Percentiles rank a stretch among this genome's conserved stretches.
Evolutionary conservation across 2,113 vertebrate genomes (phyloP).

Genomic region (Potamarius usumacintae): DNA sequence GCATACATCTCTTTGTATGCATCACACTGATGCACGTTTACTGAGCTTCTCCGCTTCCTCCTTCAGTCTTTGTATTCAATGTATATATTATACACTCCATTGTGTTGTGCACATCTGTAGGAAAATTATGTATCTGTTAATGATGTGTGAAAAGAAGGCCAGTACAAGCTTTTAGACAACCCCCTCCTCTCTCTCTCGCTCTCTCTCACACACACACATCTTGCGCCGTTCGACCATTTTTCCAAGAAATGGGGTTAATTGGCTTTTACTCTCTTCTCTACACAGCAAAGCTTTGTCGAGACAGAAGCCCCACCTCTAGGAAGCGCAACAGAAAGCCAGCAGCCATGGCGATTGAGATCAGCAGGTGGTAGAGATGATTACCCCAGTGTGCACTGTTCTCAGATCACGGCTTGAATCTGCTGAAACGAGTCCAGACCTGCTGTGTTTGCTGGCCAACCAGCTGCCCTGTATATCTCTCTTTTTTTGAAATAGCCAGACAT

Average conservation of each 20-base stretch:
- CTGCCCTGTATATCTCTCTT: constrained; percentile 21
- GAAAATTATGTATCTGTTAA: constrained; percentile 84
- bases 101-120: constrained; percentile 68
- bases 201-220: constrained; percentile 48
- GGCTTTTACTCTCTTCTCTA: constrained; percentile 75
- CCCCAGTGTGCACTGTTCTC: constrained; percentile 41
- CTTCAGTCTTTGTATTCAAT: constrained; percentile 27
- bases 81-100: constrained; percentile 1
- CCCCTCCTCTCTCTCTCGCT: constrained; percentile 48
- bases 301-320: constrained; percentile 62
- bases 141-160: constrained; percentile 82
- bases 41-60: not conserved
- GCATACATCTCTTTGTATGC: constrained; percentile 6
- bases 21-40: not conserved
- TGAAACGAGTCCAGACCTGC: constrained; percentile 41
- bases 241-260: constrained; percentile 84
- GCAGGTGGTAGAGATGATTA: constrained; percentile 61
- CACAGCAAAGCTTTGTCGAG: constrained; percentile 62
- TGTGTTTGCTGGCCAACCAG: constrained; percentile 6
- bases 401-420: constrained; percentile 30
- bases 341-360: constrained; percentile 30
- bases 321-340: constrained; percentile 28
- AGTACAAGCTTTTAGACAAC: constrained; percentile 75
- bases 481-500: constrained; percentile 38
- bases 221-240: constrained; percentile 70